Evolutionary conservation across 1,140 invertebrate species (phyloP).

Genomic region (Drosophila sturtevanti): DNA sequence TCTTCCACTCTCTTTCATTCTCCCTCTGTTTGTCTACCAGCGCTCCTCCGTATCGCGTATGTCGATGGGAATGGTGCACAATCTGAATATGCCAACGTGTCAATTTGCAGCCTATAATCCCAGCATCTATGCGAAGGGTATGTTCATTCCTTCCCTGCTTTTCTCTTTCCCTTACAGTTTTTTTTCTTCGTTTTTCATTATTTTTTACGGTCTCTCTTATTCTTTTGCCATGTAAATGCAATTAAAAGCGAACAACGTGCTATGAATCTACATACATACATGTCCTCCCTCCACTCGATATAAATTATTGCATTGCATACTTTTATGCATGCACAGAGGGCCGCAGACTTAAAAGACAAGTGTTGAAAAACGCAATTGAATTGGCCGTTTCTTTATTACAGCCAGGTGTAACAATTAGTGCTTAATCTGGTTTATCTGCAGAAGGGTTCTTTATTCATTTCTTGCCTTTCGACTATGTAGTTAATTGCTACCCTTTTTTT

Average conservation of each 20-base stretch:
- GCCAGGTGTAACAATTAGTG: too few species aligned
- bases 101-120: constrained; percentile 81
- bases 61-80: constrained; percentile 81
- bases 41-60: constrained; percentile 78
- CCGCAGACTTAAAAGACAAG: not conserved
- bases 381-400: not conserved
- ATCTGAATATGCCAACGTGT: constrained; percentile 81
- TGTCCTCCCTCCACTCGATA: constrained; percentile 19
- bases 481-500: too few species aligned
- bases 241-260: constrained; percentile 65
- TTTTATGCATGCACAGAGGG: constrained; percentile 35
- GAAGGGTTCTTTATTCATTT: too few species aligned
- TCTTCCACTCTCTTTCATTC: not conserved
- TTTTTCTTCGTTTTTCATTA: not conserved
- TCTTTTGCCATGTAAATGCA: constrained; percentile 48
- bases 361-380: not conserved
- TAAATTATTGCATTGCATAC: constrained; percentile 26
- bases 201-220: not conserved
- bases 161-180: too few species aligned
- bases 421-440: too few species aligned
- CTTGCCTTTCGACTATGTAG: too few species aligned
- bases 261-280: constrained; percentile 27
- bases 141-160: too few species aligned
- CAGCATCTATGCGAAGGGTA: constrained; percentile 79
- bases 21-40: constrained; percentile 37